Evolutionary conservation across 2,888 invertebrate genomes (phyloP), one percentile per base, ranked within the genome.

Genomic region (Drosophila anomelani): DNA sequence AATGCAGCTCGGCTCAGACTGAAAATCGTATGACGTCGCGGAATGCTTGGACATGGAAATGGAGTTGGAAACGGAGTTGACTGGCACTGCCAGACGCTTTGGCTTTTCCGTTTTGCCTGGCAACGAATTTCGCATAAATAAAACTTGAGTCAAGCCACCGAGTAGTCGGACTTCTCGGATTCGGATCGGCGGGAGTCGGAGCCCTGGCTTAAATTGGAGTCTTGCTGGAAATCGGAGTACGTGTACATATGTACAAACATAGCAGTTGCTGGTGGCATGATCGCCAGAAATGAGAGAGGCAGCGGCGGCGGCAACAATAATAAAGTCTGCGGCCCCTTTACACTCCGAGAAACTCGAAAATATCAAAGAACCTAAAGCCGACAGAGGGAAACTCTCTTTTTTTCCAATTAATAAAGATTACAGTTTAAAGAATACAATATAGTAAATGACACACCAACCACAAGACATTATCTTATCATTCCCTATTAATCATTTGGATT

Each of bases 231-330:
- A 41, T 51, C 64, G 39, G 66, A 34, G 47, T 26, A 44, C 39
- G 9, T n/a, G 32, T 32, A 32, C 9, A 15, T 29, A 29, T 41
- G 54, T 46, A 58, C 56, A 53, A 20, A 43, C 61, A 53, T 29
- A 43, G 51, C 47, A 39, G 38, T 39, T 41, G 54, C 54, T 57
- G 59, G 17, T 34, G 77, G 87, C 68, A 68, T 73, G 87, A 88
- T 80, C 78, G 26, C 49, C 46, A 34, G 81, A 41, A 88, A 82
- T 72, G 49, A 38, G 78, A 88, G 63, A 88, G 63, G 71, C 26
- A 26, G 26, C 26, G 13, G 44, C 53, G 62, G 58, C 46, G 54
- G 46, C 44, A 53, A 46, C n/a, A 55, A 51, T 49, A 47, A 51
- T 51, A 60, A 73, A 73, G 43, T 51, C 36, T 23, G 49, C 12